A percentile compares a stretch with the other conserved stretches of the same genome.
Evolutionary conservation across 2,113 vertebrate genomes (phyloP).

Genomic region (Meleagris gallopavo): DNA sequence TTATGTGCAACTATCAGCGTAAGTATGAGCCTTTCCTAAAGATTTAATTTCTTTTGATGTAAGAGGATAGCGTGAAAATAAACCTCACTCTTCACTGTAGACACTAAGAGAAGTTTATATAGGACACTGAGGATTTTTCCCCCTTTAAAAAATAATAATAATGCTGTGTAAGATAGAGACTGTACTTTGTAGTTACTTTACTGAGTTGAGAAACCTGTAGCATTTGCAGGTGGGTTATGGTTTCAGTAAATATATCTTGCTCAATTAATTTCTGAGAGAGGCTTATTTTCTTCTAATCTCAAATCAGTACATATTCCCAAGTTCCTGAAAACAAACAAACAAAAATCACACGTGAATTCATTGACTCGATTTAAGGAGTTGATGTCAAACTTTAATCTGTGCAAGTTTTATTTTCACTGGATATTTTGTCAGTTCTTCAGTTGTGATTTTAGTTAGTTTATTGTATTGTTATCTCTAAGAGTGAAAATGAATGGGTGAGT

Average conservation of each 20-base stretch:
- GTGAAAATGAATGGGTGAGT: background rate
- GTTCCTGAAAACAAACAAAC: slow-evolving; percentile 25
- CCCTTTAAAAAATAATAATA: background rate
- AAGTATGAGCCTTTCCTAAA: slow-evolving; percentile 55
- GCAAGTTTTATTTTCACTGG: background rate
- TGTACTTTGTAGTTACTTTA: background rate
- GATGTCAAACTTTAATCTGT: background rate
- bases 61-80: background rate
- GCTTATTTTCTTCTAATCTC: slow-evolving; percentile 2
- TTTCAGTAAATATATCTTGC: background rate
- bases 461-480: background rate
- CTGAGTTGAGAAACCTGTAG: background rate
- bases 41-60: background rate
- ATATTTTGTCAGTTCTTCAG: background rate
- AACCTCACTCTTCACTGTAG: background rate
- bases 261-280: background rate
- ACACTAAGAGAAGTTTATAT: background rate
- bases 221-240: background rate
- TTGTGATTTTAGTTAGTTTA: background rate
- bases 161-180: background rate
- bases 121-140: background rate
- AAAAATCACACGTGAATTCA: slow-evolving; percentile 6
- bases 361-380: slow-evolving; percentile 6
- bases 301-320: background rate
- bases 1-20: slow-evolving; percentile 94